Evolutionary conservation across 2,797 vertebrate species (phyloP).

Genomic region (Sebastes goodei): DNA sequence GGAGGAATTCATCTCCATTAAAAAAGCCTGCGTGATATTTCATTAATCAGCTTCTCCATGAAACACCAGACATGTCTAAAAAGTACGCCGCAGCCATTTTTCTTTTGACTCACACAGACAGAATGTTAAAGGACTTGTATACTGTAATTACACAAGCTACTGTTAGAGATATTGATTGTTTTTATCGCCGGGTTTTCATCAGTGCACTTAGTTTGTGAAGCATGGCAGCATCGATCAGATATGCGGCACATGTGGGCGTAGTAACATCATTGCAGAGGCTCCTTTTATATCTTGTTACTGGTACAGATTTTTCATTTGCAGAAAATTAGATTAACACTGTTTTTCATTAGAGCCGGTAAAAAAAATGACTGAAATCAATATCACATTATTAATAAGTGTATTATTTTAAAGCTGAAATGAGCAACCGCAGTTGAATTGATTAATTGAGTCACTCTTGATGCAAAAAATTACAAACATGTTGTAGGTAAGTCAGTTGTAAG

Average conservation of each 20-base stretch:
- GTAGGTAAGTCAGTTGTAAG: neutral
- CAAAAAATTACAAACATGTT: neutral
- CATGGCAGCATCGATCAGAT: conserved; percentile 26
- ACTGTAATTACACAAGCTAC: conserved; percentile 30
- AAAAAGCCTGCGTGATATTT: conserved; percentile 11
- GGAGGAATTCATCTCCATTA: conserved; percentile 41
- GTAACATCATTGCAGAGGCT: conserved; percentile 1
- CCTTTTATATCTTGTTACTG: neutral
- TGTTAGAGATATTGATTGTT: conserved; percentile 52
- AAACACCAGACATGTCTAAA: conserved; percentile 18
- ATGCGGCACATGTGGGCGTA: neutral
- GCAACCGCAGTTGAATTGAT: neutral
- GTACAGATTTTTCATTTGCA: conserved; percentile 29
- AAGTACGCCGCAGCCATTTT: conserved; percentile 11
- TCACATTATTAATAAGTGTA: neutral
- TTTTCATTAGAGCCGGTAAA: conserved; percentile 17
- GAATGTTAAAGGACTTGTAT: conserved; percentile 3
- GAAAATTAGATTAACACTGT: conserved; percentile 2
- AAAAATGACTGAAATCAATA: neutral
- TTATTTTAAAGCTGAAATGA: neutral
- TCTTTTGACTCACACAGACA: conserved; percentile 11
- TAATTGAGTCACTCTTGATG: neutral
- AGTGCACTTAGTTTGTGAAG: conserved; percentile 5
- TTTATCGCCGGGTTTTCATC: conserved; percentile 24
- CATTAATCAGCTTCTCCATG: conserved; percentile 43